Evolutionary conservation across 1,140 invertebrate genomes (phyloP), one percentile per base, ranked within the genome.

Genomic region (Heliconius hermathena): DNA sequence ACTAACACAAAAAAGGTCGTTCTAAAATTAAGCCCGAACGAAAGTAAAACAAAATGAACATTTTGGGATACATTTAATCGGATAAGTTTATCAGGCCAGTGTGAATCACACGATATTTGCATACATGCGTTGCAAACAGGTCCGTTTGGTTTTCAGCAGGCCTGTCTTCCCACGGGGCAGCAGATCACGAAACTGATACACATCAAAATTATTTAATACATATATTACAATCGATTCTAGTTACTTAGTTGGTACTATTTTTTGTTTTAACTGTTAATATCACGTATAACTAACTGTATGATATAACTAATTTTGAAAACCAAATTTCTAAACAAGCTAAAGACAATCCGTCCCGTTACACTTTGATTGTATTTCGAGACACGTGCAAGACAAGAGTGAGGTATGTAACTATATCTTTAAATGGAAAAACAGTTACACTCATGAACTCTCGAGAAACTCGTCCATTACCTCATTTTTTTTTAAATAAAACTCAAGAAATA

Each of bases 81-180:
- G 83, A 84, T 83, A 80, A 84, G 87, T 90, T 89, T 84, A 87
- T 87, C 78, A 81, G 78, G 71, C 72, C 79, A 74, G 73, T 49
- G 79, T 82, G 82, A 85, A 84, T 83, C 76, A 74, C 73, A 80
- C 66, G 75, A 83, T 77, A 84, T 86, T 86, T 83, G 85, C 85
- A 86, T 86, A 83, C 74, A 75, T 77, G 80, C 57, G 77, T 78
- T 81, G 88, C 86, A 84, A 91, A 91, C 90, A 82, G 88, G 90
- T 90, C 85, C 74, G 88, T 81, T 89, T 66, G 74, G 84, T 90
- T 83, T 82, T 73, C 80, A 86, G 73, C 73, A 71, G 73, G 46
- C 76, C 78, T 54, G 76, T 74, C 73, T 91, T 91, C 90, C 87
- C 90, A 91, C 90, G 88, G 81, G 82, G 36, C 71, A 66, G 60